A percentile compares a stretch with the other conserved stretches of the same genome.
These are phyloP conservation scores for Condylura cristata DNA, from an alignment of 2,113 vertebrate species.

Conservation along the genomic window DNA sequence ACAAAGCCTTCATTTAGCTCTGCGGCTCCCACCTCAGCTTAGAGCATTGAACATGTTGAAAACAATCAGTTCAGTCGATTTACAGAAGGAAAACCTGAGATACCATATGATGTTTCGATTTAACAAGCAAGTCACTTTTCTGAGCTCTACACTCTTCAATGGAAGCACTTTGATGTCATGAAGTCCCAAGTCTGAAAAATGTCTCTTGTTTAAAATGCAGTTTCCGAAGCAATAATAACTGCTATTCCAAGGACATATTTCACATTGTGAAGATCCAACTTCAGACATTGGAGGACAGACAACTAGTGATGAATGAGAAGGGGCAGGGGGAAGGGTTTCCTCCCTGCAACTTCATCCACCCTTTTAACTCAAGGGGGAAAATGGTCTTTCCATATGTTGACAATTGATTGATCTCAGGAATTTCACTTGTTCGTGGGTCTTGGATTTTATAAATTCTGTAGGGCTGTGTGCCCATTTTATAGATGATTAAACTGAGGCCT, in stretches of 20 bases:
- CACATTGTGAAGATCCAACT: accelerated
- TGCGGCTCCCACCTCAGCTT: not conserved
- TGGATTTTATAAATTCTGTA: not conserved
- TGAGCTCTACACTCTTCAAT: accelerated
- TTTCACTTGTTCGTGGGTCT: not conserved
- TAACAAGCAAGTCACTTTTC: too few species aligned
- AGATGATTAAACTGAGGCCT: not conserved
- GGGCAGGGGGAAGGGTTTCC: too few species aligned
- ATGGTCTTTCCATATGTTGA: not conserved
- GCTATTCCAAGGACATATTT: not conserved
- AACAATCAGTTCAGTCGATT: not conserved
- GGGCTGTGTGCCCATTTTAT: too few species aligned
- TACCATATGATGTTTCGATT: accelerated
- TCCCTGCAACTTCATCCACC: not conserved
- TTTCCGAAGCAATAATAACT: not conserved
- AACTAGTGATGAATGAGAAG: not conserved
- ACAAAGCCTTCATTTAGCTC: not conserved
- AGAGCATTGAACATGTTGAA: too few species aligned
- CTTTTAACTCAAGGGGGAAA: not conserved
- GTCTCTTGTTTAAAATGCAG: not conserved
- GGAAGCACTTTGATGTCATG: not conserved
- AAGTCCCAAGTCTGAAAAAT: not conserved
- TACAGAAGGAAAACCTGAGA: not conserved
- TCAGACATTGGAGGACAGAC: accelerated
- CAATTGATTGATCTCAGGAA: accelerated